These are phyloP conservation scores for Archips crataeganus DNA, from an alignment of 2,888 invertebrate species.

Conservation along the genomic window DNA sequence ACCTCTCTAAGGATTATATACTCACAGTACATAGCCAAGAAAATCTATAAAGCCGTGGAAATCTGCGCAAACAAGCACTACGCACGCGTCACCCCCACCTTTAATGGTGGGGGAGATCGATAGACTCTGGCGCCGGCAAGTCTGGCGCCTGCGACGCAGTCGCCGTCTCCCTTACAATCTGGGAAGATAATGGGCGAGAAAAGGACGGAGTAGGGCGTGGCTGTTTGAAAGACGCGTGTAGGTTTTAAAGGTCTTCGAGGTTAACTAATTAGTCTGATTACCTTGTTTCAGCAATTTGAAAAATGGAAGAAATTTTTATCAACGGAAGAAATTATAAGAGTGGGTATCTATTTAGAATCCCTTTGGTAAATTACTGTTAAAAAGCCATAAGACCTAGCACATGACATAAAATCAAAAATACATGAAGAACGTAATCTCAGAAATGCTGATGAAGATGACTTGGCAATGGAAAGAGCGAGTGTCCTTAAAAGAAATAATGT, in stretches of 20 bases:
- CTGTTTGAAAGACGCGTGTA: conserved; percentile 25
- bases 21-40: conserved; percentile 44
- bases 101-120: conserved; percentile 60
- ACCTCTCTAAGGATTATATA: conserved; percentile 32
- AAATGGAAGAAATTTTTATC: background rate
- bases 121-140: conserved; percentile 80
- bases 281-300: background rate
- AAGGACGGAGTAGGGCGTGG: conserved; percentile 46
- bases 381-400: background rate
- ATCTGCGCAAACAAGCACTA: conserved; percentile 66
- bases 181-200: conserved; percentile 15
- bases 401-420: background rate
- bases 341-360: background rate
- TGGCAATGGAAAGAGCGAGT: background rate
- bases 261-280: background rate
- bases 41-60: conserved; percentile 67
- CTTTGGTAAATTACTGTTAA: background rate
- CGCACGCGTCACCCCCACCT: conserved; percentile 66
- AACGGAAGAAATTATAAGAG: background rate
- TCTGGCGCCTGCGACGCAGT: conserved; percentile 68
- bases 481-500: background rate
- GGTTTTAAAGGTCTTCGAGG: background rate
- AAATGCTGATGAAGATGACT: background rate
- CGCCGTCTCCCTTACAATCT: conserved; percentile 44
- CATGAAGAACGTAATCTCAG: background rate